These are phyloP conservation scores for Chrysolina oricalcia DNA, from an alignment of 2,888 invertebrate species.

Conservation along the genomic window DNA sequence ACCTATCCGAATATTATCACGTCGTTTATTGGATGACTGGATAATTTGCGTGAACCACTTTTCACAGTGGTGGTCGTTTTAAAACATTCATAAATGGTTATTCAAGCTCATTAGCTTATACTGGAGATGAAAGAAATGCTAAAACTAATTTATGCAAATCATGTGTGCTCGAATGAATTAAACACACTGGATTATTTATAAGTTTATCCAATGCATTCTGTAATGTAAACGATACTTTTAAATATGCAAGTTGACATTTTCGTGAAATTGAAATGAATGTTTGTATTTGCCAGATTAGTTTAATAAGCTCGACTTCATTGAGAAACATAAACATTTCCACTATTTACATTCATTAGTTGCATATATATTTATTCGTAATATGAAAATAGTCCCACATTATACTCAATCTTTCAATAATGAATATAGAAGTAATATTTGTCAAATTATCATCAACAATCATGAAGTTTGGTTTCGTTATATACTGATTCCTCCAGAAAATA, in stretches of 20 bases:
- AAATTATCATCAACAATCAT: too few species aligned
- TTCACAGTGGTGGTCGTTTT: not conserved
- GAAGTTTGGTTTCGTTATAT: too few species aligned
- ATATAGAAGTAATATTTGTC: too few species aligned
- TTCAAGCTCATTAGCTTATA: slow-evolving; percentile 6
- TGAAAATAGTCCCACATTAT: too few species aligned
- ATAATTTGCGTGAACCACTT: slow-evolving; percentile 29
- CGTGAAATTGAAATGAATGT: not conserved
- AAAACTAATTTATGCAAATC: slow-evolving; percentile 15
- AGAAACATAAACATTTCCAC: not conserved
- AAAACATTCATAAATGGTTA: slow-evolving; percentile 5
- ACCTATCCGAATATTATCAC: not conserved
- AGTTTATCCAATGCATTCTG: slow-evolving; percentile 7
- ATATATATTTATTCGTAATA: too few species aligned
- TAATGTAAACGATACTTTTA: not conserved
- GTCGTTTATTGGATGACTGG: slow-evolving; percentile 23
- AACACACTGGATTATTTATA: slow-evolving; percentile 11
- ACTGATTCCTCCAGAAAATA: too few species aligned
- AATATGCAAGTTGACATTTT: not conserved
- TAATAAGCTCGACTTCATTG: not conserved
- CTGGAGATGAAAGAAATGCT: not conserved
- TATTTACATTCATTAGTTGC: not conserved
- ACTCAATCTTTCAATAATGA: too few species aligned
- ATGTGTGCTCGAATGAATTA: not conserved
- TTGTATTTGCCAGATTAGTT: not conserved